Percentiles rank a stretch among this genome's conserved stretches.
Evolutionary conservation across 2,797 vertebrate genomes (phyloP).

Genomic region (Meda fulgida): DNA sequence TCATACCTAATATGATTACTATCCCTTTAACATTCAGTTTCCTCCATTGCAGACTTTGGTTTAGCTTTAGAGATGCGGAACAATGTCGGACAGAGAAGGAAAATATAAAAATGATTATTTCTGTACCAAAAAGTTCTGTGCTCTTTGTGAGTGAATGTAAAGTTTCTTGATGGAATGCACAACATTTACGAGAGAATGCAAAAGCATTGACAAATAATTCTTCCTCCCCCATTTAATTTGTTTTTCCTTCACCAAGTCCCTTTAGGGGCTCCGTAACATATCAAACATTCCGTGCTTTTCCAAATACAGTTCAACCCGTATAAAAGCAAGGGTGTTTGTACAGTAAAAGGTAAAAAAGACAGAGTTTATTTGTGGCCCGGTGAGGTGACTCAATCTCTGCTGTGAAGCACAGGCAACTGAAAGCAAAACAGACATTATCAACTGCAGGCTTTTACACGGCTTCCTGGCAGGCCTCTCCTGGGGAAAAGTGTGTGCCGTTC

Average conservation of each 20-base stretch:
- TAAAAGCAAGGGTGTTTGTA: not conserved
- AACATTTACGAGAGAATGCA: not conserved
- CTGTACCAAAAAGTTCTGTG: not conserved
- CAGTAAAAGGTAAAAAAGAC: not conserved
- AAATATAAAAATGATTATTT: not conserved
- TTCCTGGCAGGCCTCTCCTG: slow-evolving; percentile 53
- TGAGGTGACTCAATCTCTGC: slow-evolving; percentile 45
- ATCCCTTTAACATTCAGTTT: too few relatives aligned
- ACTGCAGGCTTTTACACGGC: slow-evolving; percentile 49
- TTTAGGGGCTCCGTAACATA: not conserved
- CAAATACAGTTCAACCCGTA: not conserved
- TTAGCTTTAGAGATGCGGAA: not conserved
- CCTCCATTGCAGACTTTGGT: slow-evolving; percentile 15
- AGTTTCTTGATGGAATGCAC: not conserved
- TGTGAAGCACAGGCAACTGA: slow-evolving; percentile 39
- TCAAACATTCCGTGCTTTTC: not conserved
- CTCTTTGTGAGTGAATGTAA: not conserved
- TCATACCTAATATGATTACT: not conserved
- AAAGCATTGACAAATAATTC: not conserved
- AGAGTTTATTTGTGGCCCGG: slow-evolving; percentile 5
- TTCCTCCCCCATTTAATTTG: too few relatives aligned
- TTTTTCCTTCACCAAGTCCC: not conserved
- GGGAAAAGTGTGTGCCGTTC: slow-evolving; percentile 51
- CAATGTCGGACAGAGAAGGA: not conserved
- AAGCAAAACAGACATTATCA: slow-evolving; percentile 52